Conservation (phyloP, 1,140 invertebrate species). For the Trichonephila clavipes region DNA sequence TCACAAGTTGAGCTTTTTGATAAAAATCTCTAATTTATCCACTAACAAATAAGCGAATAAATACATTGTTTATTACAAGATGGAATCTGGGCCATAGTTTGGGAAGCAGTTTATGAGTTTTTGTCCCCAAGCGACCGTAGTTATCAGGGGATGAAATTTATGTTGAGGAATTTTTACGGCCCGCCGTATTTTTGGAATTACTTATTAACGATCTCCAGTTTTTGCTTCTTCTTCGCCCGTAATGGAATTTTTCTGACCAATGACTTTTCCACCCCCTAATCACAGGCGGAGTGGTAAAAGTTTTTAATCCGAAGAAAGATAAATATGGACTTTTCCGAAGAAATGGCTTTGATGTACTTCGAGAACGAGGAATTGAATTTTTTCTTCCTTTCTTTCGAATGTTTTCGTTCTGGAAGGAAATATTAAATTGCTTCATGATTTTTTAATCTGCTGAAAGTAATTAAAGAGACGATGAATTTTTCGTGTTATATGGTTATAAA, state of each 20-base stretch:
- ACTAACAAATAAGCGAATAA: conserved; percentile 47
- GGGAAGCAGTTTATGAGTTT: conserved; percentile 45
- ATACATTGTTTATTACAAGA: conserved; percentile 49
- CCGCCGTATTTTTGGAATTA: conserved; percentile 27
- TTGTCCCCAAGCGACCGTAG: background rate
- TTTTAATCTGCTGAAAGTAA: background rate
- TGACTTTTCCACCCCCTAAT: background rate
- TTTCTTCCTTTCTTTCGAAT: background rate
- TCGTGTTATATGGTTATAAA: too few relatives aligned
- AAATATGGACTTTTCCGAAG: background rate
- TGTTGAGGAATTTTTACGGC: conserved; percentile 45
- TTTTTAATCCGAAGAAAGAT: background rate
- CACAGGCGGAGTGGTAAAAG: background rate
- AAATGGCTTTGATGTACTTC: background rate
- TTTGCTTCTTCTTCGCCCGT: background rate
- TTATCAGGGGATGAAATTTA: conserved; percentile 34
- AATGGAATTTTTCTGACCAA: conserved; percentile 57
- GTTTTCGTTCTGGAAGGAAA: background rate
- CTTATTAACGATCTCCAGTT: conserved; percentile 39
- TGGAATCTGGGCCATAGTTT: background rate
- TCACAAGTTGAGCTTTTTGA: background rate
- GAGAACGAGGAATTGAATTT: too few relatives aligned
- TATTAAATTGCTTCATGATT: background rate
- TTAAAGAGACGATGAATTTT: background rate
- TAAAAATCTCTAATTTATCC: conserved; percentile 31